Percentiles rank a stretch among this genome's conserved stretches.
These are phyloP conservation scores for Aleadryas rufinucha DNA, from an alignment of 2,113 vertebrate genomes.

Conservation along the genomic window DNA sequence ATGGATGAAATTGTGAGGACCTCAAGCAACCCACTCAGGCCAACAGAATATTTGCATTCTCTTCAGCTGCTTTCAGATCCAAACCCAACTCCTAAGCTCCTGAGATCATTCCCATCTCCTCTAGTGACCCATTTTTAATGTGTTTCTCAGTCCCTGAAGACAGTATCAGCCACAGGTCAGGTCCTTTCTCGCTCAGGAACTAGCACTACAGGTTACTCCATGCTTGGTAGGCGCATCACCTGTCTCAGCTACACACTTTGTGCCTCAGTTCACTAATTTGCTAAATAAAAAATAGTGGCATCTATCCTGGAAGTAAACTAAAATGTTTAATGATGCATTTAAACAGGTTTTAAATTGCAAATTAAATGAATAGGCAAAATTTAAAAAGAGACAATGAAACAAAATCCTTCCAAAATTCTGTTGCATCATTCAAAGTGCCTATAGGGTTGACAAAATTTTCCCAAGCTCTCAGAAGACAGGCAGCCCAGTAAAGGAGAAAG, in stretches of 20 bases:
- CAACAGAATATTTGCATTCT: background rate
- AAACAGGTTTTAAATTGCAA: background rate
- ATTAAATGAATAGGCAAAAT: background rate
- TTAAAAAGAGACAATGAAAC: background rate
- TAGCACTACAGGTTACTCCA: background rate
- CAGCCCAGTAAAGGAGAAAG: background rate
- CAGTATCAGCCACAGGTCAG: background rate
- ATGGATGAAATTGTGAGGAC: background rate
- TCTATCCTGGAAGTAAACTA: background rate
- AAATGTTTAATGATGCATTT: background rate
- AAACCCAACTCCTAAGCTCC: background rate
- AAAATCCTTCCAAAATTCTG: background rate
- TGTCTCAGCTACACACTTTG: background rate
- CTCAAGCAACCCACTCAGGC: background rate
- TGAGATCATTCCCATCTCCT: background rate
- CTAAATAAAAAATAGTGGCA: background rate
- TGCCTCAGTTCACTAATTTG: background rate
- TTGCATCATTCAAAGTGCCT: background rate
- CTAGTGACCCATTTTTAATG: background rate
- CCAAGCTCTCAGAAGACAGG: background rate
- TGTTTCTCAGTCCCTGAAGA: background rate
- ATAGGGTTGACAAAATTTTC: background rate
- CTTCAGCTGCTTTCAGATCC: background rate
- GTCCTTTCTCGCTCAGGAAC: background rate
- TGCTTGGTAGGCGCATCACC: background rate